Evolutionary conservation across 2,113 vertebrate species (phyloP), one percentile per base, ranked within the genome.

Genomic region (Passer montanus): DNA sequence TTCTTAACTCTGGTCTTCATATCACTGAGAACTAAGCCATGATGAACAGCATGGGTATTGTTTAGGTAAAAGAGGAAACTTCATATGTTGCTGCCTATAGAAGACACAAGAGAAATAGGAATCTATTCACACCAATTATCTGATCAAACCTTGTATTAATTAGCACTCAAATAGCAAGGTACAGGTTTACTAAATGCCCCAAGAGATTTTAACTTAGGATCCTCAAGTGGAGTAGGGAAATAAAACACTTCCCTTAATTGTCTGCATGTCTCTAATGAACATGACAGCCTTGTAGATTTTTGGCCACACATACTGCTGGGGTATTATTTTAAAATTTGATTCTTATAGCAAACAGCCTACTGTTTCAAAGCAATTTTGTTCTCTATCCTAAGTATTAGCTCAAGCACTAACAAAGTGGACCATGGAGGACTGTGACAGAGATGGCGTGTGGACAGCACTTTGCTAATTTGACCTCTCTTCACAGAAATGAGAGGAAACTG

Each of bases 401-500:
- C 82, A 87, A 92, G 37, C 6, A 67, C n/a, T 81, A 88, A 52
- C 64, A 90, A 81, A 79, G 33, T 49, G 43, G 80, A 70, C 43
- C 46, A 79, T 0, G 19, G 47, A 80, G 66, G 18, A 55, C 82
- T 83, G 58, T 47, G 64, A 92, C 92, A 81, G 68, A 68, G 83
- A 43, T 5, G 0, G 84, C 17, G 43, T 87, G 72, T 91, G 84
- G 93, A 93, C 93, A 90, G 75, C 17, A 1, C 89, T 92, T 74
- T 44, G 81, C 88, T 89, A 91, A 97, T 96, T 96, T 97, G 97
- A 97, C 96, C 97, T 97, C 88, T 90, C 72, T 74, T 91, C 96
- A 90, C 92, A 66, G 89, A 94, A 97, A 96, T 27, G 70, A 97
- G 96, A 98, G 97, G 96, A 98, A 98, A 96, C 96, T 93, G 91